phyloP scores from a whole-genome alignment of 2,113 vertebrate genomes.

The Lethenteron camtschaticum region DNA sequence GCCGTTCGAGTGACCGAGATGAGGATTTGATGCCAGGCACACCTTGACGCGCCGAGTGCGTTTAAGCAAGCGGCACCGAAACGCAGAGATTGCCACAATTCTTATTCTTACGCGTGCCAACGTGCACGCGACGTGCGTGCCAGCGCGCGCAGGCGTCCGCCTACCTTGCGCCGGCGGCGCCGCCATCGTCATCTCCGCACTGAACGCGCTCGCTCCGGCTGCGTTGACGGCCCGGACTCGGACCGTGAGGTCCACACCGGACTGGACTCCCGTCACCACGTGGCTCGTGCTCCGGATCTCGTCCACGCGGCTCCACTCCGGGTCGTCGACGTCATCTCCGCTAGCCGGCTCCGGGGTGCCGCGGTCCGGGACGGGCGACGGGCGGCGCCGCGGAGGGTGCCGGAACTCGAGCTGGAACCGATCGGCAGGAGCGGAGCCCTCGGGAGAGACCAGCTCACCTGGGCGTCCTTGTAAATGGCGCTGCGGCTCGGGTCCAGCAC shows the following conservation, averaged over 20 bases:
- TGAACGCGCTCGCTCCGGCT: slow-evolving; percentile 75
- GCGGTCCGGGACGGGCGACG: slow-evolving; percentile 21
- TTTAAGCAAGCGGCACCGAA: no score
- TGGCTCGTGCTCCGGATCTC: slow-evolving; percentile 61
- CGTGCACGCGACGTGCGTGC: no score
- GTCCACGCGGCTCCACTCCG: slow-evolving; percentile 55
- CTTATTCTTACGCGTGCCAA: no score
- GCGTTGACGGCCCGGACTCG: slow-evolving; percentile 76
- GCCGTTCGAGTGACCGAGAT: no score
- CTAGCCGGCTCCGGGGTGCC: no score
- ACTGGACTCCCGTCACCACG: slow-evolving; percentile 58
- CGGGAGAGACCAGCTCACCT: slow-evolving; percentile 75
- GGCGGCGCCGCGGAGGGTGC: slow-evolving; percentile 19
- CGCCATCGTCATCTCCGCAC: slow-evolving; percentile 76
- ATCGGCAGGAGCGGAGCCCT: slow-evolving; percentile 71
- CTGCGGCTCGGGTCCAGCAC: slow-evolving; percentile 85
- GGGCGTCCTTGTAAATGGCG: slow-evolving; percentile 81
- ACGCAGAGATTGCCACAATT: no score
- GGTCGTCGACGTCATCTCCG: slow-evolving; percentile 17
- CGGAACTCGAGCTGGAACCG: slow-evolving; percentile 81
- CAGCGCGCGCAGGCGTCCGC: not conserved
- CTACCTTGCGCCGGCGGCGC: slow-evolving; percentile 69
- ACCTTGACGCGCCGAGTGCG: no score
- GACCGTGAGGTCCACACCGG: slow-evolving; percentile 65
- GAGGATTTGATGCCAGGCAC: no score